Base-by-base conservation (phyloP, 2,888 invertebrate genomes). In the Nowickia ferox region DNA sequence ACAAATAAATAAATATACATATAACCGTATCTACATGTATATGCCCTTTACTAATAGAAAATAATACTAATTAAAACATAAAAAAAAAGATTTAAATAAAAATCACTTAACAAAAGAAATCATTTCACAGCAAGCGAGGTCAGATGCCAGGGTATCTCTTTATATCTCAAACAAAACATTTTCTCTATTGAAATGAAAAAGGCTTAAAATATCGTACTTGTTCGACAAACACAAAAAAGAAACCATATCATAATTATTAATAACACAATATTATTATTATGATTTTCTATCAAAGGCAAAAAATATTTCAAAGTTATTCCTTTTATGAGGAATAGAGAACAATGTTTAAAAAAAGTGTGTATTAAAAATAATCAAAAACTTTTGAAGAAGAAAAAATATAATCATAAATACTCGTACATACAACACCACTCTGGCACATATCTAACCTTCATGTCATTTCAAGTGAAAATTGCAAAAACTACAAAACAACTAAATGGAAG, bases 401-500 rank as follows among this genome's bases (percentile, higher is more conserved):
- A 80, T 42, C 69, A 84, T 66, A 55, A 84, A 48, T 30, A 68
- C 22, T n/a, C n/a, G 2, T 22, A 22, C 22, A 30, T 30, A 30
- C 30, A 30, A 30, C 30, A 75, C 42, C 40, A 42, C 44, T 6
- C 76, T 84, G 72, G 48, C 59, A 81, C 71, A 77, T 51, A 30
- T 71, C 72, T 72, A 84, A 72, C 80, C 80, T 71, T 81, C 66
- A 81, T 77, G 76, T 81, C 84, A 77, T 66, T 42, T 76, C 38
- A 46, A 61, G 19, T 72, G 77, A 59, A 83, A 51, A 74, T 48
- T 44, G n/a, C 13, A 74, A 66, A 46, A 48, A 19, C 30, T 15
- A 40, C n/a, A 71, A 15, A 10, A 66, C 40, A 80, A 66, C 57
- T 48, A 74, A 72, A 57, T 57, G n/a, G 57, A 61, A 75, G 74